Percentiles rank a stretch among this genome's conserved stretches.
Evolutionary conservation across 2,888 invertebrate genomes (phyloP).

Genomic region (Xylota sylvarum): DNA sequence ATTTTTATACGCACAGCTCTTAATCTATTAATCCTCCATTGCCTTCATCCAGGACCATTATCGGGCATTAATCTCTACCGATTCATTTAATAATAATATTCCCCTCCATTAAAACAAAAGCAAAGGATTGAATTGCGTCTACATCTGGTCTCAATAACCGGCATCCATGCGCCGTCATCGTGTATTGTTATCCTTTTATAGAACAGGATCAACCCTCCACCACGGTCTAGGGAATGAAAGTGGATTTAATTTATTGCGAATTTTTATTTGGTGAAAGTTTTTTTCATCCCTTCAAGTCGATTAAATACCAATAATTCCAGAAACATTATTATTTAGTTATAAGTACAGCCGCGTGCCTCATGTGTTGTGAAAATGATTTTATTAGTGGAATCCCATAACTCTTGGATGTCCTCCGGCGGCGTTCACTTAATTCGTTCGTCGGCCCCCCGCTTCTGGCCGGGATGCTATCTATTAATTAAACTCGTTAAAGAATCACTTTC

Average conservation of each 20-base stretch:
- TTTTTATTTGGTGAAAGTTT: neutral
- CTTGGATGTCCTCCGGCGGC: neutral
- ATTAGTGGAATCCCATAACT: neutral
- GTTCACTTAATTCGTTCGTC: neutral
- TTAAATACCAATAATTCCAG: too few species aligned
- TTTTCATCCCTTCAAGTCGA: neutral
- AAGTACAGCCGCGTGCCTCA: neutral
- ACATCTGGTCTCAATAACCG: constrained; percentile 2
- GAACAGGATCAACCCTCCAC: neutral
- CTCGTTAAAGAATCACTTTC: constrained; percentile 13
- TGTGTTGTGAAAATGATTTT: neutral
- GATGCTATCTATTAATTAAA: constrained; percentile 11
- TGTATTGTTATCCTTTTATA: neutral
- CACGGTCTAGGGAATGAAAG: neutral
- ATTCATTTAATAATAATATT: constrained; percentile 5
- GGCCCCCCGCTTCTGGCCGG: neutral
- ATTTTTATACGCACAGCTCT: neutral
- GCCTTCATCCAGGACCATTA: too few species aligned
- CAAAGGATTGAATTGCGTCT: constrained; percentile 8
- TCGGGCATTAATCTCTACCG: neutral
- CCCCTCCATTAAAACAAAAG: constrained; percentile 6
- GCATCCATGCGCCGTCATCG: neutral
- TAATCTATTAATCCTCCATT: constrained; percentile 15
- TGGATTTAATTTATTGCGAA: constrained; percentile 2
- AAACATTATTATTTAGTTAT: too few species aligned